Evolutionary conservation across 1,140 invertebrate species (phyloP).

Genomic region (Manduca sexta): DNA sequence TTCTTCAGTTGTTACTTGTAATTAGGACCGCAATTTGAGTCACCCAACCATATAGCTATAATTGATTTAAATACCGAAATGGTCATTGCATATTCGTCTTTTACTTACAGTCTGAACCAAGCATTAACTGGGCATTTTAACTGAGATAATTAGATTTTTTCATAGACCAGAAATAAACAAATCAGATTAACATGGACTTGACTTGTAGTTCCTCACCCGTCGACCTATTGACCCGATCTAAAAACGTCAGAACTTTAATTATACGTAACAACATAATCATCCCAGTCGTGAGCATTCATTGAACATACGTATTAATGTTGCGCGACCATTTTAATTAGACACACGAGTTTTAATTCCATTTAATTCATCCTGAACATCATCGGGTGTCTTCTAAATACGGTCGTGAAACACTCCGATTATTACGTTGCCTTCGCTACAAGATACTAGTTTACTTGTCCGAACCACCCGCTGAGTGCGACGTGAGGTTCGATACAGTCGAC

Average conservation of each 20-base stretch:
- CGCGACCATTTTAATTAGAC: conserved; percentile 34
- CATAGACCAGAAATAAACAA: too few species aligned
- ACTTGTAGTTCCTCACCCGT: conserved; percentile 1
- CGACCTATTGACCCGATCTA: conserved; percentile 42
- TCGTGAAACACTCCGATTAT: conserved; percentile 55
- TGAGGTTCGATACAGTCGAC: conserved; percentile 46
- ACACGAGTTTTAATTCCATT: neutral
- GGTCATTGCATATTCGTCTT: too few species aligned
- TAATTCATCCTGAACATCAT: conserved; percentile 3
- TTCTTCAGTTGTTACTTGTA: too few species aligned
- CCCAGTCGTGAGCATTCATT: conserved; percentile 54
- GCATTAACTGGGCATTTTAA: too few species aligned
- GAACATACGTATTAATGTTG: conserved; percentile 39
- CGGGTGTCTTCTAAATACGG: conserved; percentile 48
- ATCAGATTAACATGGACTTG: conserved; percentile 7
- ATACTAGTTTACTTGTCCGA: conserved; percentile 60
- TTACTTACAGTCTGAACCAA: neutral
- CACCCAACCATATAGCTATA: too few species aligned
- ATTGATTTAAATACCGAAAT: too few species aligned
- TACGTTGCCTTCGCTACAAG: conserved; percentile 53
- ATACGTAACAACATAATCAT: conserved; percentile 66
- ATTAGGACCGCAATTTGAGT: too few species aligned
- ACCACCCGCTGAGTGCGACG: conserved; percentile 62
- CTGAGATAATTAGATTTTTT: too few species aligned
- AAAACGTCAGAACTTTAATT: conserved; percentile 66